Evolutionary conservation across 2,113 vertebrate genomes (phyloP).

Genomic region (Thermophis baileyi): DNA sequence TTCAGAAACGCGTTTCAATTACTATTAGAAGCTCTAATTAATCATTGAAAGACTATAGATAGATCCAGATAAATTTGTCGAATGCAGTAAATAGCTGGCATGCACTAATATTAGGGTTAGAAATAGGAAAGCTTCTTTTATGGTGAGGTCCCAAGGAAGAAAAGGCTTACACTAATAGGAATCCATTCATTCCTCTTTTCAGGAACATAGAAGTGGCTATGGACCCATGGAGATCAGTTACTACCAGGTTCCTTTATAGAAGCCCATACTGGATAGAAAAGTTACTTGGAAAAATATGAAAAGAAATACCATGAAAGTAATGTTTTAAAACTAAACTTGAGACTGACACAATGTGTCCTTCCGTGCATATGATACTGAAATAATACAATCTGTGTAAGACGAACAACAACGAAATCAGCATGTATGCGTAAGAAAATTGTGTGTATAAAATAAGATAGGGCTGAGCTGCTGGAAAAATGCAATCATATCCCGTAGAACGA

Average conservation of each 20-base stretch:
- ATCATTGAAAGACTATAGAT: conserved; percentile 5
- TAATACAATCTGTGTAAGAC: not conserved
- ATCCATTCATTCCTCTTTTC: not conserved
- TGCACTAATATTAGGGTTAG: not conserved
- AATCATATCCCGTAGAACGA: not conserved
- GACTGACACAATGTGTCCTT: accelerated
- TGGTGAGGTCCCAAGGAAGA: not conserved
- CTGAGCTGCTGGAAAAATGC: not conserved
- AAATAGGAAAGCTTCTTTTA: not conserved
- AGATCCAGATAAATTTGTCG: not conserved
- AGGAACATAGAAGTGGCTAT: not conserved
- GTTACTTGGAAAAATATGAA: not conserved
- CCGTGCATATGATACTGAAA: not conserved
- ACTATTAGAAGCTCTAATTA: conserved; percentile 51
- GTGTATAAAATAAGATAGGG: not conserved
- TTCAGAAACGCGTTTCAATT: conserved; percentile 44
- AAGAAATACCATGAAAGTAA: not conserved
- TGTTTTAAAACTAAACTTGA: not conserved
- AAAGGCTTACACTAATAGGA: not conserved
- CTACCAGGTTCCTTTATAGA: not conserved
- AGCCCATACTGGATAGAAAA: not conserved
- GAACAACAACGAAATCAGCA: not conserved
- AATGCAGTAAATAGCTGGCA: not conserved
- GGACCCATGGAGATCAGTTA: not conserved
- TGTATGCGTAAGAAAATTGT: not conserved